phyloP scores from a whole-genome alignment of 1,140 invertebrate genomes.

The Sesamia nonagrioides region DNA sequence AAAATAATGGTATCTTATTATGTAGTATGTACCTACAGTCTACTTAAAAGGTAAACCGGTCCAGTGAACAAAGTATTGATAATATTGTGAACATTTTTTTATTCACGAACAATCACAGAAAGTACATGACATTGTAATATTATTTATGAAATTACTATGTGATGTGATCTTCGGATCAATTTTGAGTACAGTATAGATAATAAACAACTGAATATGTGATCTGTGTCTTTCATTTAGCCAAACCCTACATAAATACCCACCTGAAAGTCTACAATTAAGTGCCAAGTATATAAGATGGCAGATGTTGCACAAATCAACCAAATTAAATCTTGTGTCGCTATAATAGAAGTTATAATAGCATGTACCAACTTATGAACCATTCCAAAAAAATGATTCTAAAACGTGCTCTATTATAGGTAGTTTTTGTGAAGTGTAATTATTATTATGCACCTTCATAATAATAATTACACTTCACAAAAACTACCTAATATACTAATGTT shows the following conservation, averaged over 20 bases:
- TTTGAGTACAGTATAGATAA: conserved; percentile 88
- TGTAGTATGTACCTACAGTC: conserved; percentile 81
- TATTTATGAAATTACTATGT: conserved; percentile 88
- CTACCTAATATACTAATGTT: too few species aligned
- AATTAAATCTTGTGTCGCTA: too few species aligned
- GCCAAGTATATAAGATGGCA: too few species aligned
- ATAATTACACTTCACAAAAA: too few species aligned
- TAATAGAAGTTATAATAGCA: too few species aligned
- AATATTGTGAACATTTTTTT: conserved; percentile 87
- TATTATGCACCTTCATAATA: too few species aligned
- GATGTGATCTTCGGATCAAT: conserved; percentile 88
- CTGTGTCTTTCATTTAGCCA: conserved; percentile 78
- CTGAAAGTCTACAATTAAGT: neutral
- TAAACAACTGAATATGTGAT: conserved; percentile 89
- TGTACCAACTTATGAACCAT: too few species aligned
- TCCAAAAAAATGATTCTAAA: too few species aligned
- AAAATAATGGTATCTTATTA: conserved; percentile 80
- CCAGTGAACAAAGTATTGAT: conserved; percentile 87
- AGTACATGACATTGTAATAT: conserved; percentile 88
- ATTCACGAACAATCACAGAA: conserved; percentile 87
- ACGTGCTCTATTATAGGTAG: too few species aligned
- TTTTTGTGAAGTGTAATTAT: too few species aligned
- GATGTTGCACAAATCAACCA: neutral
- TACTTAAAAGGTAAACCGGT: conserved; percentile 85
- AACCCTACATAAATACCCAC: conserved; percentile 10